Base-by-base conservation (phyloP, 2,888 invertebrate genomes). In the Bombylius discolor region DNA sequence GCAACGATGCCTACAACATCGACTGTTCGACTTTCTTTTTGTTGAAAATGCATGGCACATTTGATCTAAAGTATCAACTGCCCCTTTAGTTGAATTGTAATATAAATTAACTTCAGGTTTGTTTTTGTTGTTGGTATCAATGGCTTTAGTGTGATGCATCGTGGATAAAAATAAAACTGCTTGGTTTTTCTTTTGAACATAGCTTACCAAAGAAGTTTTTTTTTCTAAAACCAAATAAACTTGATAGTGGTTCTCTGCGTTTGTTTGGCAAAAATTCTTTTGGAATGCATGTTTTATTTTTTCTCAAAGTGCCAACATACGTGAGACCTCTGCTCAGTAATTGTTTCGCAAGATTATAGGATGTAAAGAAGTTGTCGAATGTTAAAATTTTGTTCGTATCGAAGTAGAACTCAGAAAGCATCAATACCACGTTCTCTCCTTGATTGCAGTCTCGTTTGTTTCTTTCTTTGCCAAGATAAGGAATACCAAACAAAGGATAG, bases 61-160 rank as follows among this genome's bases (percentile, higher is more conserved):
- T 50, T 64, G 61, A 49, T 64, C 62, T 49, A 64, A 59, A 23
- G 60, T 58, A 49, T 63, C 64, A 32, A 61, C 60, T 23, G 57
- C 60, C n/a, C 58, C 59, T 59, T 62, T 62, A 33, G 61, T 64
- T 50, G 48, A 48, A 54, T 64, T 64, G 53, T 63, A 62, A 46
- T 49, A 53, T 33, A 59, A n/a, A 11, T 62, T 60, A 23, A 61
- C 59, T 48, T 57, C 52, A 45, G 62, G 58, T 59, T 64, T 64
- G 14, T 57, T 59, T n/a, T 58, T 46, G n/a, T 47, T 48, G 39
- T 56, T 45, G 34, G 5, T 33, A 13, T 51, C 47, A 5, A 48
- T 56, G 8, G 47, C 47, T 44, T 44, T 42, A 34, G 46, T 51
- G 45, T 59, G 52, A 53, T 50, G 49, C 33, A 47, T 47, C 48